These are phyloP conservation scores for Pomacea maculata DNA, from an alignment of 1,140 invertebrate genomes.

Conservation along the genomic window DNA sequence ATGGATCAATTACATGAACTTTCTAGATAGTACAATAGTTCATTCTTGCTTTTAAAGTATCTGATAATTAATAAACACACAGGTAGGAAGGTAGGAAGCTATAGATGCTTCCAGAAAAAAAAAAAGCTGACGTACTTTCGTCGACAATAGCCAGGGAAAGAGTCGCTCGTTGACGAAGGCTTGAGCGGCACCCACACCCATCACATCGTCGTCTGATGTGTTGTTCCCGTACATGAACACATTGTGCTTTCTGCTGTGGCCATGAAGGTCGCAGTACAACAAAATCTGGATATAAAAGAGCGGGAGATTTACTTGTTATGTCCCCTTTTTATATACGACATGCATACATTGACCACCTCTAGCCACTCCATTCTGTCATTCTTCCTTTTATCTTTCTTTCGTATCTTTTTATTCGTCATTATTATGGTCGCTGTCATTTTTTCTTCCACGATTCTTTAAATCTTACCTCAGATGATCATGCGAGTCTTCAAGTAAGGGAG, in stretches of 20 bases:
- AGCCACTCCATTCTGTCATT: neutral
- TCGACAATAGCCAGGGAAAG: constrained; percentile 63
- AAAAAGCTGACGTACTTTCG: constrained; percentile 45
- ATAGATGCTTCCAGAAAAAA: too few relatives aligned
- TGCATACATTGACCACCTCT: too few relatives aligned
- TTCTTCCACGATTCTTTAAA: neutral
- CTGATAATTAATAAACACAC: neutral
- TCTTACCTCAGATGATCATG: too few relatives aligned
- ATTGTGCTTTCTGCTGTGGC: constrained; percentile 64
- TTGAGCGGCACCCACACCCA: constrained; percentile 42
- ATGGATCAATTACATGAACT: too few relatives aligned
- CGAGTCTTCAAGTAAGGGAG: neutral
- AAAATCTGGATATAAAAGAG: constrained; percentile 60
- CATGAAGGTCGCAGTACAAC: constrained; percentile 65
- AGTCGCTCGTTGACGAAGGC: constrained; percentile 58
- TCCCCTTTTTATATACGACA: too few relatives aligned
- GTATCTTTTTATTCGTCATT: neutral
- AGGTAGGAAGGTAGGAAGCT: too few relatives aligned
- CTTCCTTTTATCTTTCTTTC: neutral
- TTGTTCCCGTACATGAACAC: constrained; percentile 66
- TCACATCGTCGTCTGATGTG: constrained; percentile 42
- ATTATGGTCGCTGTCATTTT: neutral
- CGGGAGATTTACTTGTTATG: neutral
- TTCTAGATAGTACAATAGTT: too few relatives aligned
- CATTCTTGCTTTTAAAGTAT: neutral